These are phyloP conservation scores for Rhinopomastus cyanomelas DNA, from an alignment of 2,113 vertebrate genomes.

Conservation along the genomic window DNA sequence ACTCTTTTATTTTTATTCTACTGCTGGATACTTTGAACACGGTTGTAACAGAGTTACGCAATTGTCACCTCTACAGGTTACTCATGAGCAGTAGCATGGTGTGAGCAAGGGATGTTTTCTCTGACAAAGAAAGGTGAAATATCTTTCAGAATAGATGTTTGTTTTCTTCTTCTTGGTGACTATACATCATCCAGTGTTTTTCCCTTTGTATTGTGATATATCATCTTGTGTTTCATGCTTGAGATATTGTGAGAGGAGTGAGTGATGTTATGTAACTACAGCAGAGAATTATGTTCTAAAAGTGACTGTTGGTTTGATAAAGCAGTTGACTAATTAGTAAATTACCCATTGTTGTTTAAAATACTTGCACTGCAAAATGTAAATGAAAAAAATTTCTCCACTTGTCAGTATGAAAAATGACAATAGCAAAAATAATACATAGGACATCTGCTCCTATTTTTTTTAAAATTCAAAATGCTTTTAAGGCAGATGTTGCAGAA, in stretches of 20 bases:
- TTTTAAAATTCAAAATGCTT: constrained; percentile 60
- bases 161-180: not conserved
- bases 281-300: constrained; percentile 48
- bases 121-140: not conserved
- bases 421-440: constrained; percentile 77
- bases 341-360: constrained; percentile 80
- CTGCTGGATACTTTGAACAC: not conserved
- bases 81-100: not conserved
- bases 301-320: constrained; percentile 64
- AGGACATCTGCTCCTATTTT: constrained; percentile 86
- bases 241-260: constrained; percentile 38
- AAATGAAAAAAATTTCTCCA: constrained; percentile 77
- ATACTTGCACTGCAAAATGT: constrained; percentile 84
- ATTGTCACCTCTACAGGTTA: not conserved
- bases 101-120: not conserved
- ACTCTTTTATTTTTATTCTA: not conserved
- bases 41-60: accelerated
- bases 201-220: constrained; percentile 30
- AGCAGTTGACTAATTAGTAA: constrained; percentile 79
- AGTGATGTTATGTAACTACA: constrained; percentile 66
- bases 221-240: constrained; percentile 33
- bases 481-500: constrained; percentile 79
- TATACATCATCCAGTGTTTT: constrained; percentile 42
- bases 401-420: constrained; percentile 90
- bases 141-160: not conserved